Percentiles rank a stretch among this genome's conserved stretches.
These are phyloP conservation scores for Mallateleia sp. DNA, from an alignment of 2,888 invertebrate species.

Conservation along the genomic window DNA sequence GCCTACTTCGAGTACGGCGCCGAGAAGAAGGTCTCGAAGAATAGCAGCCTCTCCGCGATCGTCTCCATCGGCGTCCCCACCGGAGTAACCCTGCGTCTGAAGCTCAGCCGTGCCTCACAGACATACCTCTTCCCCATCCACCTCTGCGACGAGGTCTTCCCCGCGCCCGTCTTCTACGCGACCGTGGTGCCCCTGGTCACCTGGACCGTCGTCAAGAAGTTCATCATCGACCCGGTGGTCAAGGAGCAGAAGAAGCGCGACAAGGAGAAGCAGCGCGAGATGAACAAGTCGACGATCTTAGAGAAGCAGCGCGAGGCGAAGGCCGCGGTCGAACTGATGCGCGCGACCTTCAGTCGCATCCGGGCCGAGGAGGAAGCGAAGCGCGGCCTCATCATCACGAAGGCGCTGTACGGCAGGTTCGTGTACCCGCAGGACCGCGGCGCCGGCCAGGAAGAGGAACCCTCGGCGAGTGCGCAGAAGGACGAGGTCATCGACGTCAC, in stretches of 20 bases:
- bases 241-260: slow-evolving; percentile 94
- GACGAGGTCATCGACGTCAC: slow-evolving; percentile 96
- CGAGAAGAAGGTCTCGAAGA: slow-evolving; percentile 97
- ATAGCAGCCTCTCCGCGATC: slow-evolving; percentile 96
- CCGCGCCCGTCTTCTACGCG: slow-evolving; percentile 98
- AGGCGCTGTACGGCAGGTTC: slow-evolving; percentile 95
- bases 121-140: slow-evolving; percentile 97
- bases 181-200: slow-evolving; percentile 96
- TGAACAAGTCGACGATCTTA: slow-evolving; percentile 94
- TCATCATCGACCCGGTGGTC: slow-evolving; percentile 96
- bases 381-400: slow-evolving; percentile 95
- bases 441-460: neutral
- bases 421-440: slow-evolving; percentile 86
- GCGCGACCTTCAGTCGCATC: slow-evolving; percentile 96
- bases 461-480: slow-evolving; percentile 78
- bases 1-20: slow-evolving; percentile 97
- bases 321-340: slow-evolving; percentile 97
- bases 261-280: slow-evolving; percentile 95
- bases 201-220: slow-evolving; percentile 95
- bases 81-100: slow-evolving; percentile 97
- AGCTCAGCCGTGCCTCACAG: slow-evolving; percentile 96
- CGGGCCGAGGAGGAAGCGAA: slow-evolving; percentile 95
- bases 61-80: slow-evolving; percentile 96
- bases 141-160: slow-evolving; percentile 96
- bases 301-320: slow-evolving; percentile 96